Base-by-base conservation (phyloP, 1,140 invertebrate species). In the Wasmannia auropunctata region DNA sequence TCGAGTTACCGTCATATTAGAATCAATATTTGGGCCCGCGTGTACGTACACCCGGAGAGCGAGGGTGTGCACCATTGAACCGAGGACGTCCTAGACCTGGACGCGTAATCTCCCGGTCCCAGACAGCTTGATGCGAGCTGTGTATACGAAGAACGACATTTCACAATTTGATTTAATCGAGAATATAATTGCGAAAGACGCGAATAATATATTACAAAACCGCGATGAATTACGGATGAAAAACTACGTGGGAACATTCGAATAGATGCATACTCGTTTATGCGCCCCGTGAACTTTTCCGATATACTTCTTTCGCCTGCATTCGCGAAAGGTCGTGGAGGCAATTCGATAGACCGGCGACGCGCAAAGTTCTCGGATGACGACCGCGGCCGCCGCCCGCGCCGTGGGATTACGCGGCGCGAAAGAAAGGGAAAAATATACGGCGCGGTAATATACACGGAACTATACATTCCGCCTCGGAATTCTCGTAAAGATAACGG, bases 11-110 rank as follows among this genome's bases (percentile, higher is more conserved):
- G 28, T 58, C 79, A 43, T 58, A 72, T 83, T 83, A 83, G 65
- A 83, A 83, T 83, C 79, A 83, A 83, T 72, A 83, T 83, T 83
- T 83, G 67, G 43, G 79, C 19, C 37, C 65, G 67, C 16, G 51
- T 43, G 56, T 51, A 49, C 16, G 51, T 43, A 70, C 65, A 49
- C 7, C 31, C n/a, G n/a, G n/a, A n/a, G n/a, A n/a, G 6, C 31
- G 51, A 37, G 37, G 10, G 34, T 60, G 56, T 46, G 16, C 19
- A 60, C n/a, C 14, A 34, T 43, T 54, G n/a, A 72, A 80, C 43
- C 43, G 43, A 25, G n/a, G 62, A 63, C 56, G 25, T 62, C 16
- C 40, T 31, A 63, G 16, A 62, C 16, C 37, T 40, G n/a, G n/a
- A n/a, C 31, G 51, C 37, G 54, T 31, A 62, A 77, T 34, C 56